Percentiles rank a stretch among this genome's conserved stretches.
Evolutionary conservation across 2,113 vertebrate species (phyloP).

Genomic region (Nettapus auritus): DNA sequence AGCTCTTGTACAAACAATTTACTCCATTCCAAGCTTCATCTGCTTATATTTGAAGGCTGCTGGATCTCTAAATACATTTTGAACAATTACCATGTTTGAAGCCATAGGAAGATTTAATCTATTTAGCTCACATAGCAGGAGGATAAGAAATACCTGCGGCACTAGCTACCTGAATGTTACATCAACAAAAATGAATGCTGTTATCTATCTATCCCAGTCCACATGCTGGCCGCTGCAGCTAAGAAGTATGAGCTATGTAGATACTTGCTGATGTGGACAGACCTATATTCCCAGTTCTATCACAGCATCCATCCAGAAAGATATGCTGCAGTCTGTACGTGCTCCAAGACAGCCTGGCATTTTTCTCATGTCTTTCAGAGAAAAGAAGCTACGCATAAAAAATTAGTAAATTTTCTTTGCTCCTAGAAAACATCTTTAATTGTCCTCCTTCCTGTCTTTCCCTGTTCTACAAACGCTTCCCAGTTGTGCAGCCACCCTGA

Average conservation of each 20-base stretch:
- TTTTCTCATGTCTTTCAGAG: neutral
- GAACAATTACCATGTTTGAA: neutral
- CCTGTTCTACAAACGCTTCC: neutral
- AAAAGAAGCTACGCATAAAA: neutral
- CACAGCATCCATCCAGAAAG: neutral
- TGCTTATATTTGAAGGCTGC: neutral
- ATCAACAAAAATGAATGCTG: rapidly evolving
- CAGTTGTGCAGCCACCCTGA: neutral
- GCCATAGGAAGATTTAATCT: neutral
- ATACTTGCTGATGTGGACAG: neutral
- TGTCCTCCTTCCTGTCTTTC: neutral
- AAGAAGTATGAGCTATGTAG: rapidly evolving
- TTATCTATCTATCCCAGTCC: neutral
- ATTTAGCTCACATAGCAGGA: neutral
- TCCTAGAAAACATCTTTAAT: neutral
- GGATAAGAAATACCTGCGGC: neutral
- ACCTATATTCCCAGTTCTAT: neutral
- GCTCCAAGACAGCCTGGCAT: neutral
- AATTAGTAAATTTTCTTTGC: neutral
- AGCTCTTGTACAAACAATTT: neutral
- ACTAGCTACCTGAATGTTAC: neutral
- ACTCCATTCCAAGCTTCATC: neutral
- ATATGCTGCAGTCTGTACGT: neutral
- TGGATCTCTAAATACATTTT: neutral
- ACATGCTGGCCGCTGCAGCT: neutral